A percentile compares a stretch with the other conserved stretches of the same genome.
These are phyloP conservation scores for Chrysotoxum bicinctum DNA, from an alignment of 2,888 invertebrate species.

Conservation along the genomic window DNA sequence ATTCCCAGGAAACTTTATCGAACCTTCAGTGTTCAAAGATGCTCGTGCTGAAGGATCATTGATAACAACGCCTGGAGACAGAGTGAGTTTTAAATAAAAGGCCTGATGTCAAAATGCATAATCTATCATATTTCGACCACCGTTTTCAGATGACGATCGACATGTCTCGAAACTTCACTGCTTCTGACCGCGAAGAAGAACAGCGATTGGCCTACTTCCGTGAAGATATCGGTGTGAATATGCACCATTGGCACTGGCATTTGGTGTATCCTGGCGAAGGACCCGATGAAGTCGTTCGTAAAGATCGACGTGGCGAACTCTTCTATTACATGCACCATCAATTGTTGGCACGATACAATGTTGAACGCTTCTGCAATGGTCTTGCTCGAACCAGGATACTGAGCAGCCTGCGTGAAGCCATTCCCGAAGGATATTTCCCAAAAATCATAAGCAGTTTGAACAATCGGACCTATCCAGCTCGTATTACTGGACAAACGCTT, in stretches of 20 bases:
- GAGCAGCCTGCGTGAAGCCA: conserved; percentile 86
- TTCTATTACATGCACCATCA: conserved; percentile 90
- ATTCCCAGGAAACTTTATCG: conserved; percentile 92
- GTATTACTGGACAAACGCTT: conserved; percentile 84
- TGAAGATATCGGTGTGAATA: conserved; percentile 92
- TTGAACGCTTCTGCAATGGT: conserved; percentile 88
- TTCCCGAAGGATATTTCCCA: conserved; percentile 91
- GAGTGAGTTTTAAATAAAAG: conserved; percentile 79
- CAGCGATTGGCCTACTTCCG: conserved; percentile 92
- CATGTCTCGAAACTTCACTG: conserved; percentile 89
- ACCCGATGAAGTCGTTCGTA: conserved; percentile 85
- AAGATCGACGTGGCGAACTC: conserved; percentile 88
- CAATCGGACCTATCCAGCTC: conserved; percentile 88
- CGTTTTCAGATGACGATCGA: conserved; percentile 82
- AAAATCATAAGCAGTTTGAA: conserved; percentile 87
- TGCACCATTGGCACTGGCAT: conserved; percentile 97
- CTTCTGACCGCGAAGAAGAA: conserved; percentile 88
- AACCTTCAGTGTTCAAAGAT: conserved; percentile 87
- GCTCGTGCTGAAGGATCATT: conserved; percentile 88
- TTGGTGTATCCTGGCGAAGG: conserved; percentile 91
- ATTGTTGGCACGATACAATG: conserved; percentile 85
- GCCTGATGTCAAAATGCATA: too few relatives aligned
- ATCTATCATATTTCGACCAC: too few relatives aligned
- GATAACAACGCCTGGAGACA: conserved; percentile 82
- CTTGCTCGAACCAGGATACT: conserved; percentile 86